phyloP scores from a whole-genome alignment of 2,113 vertebrate species.

The Peromyscus leucopus region DNA sequence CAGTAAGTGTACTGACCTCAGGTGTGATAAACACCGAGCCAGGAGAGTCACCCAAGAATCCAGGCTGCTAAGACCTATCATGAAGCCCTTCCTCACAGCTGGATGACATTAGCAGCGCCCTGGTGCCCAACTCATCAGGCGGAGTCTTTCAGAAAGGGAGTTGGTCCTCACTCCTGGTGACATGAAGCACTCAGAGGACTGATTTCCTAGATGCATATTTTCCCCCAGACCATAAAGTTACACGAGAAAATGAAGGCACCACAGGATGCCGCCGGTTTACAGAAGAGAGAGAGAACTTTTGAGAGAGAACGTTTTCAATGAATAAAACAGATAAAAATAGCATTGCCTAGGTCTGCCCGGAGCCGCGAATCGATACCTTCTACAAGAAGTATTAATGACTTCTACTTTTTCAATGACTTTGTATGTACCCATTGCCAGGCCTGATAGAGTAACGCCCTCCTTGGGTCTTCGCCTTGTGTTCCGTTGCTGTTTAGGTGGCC shows the following conservation, averaged over 20 bases:
- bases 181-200: rapidly evolving
- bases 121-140: not conserved
- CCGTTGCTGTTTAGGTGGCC: not conserved
- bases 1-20: not conserved
- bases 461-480: no score
- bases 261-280: not conserved
- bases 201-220: not conserved
- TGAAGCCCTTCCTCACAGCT: not conserved
- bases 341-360: not conserved
- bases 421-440: not conserved
- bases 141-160: not conserved
- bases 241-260: not conserved
- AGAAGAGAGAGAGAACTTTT: not conserved
- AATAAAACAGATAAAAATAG: not conserved
- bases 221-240: not conserved
- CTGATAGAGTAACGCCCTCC: not conserved
- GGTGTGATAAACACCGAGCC: not conserved
- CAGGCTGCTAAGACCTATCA: not conserved
- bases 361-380: rapidly evolving
- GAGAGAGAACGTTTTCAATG: not conserved
- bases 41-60: not conserved
- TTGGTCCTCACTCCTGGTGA: not conserved
- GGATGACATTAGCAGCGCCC: rapidly evolving
- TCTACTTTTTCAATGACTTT: not conserved
- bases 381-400: not conserved